Evolutionary conservation across 2,113 vertebrate genomes (phyloP), one percentile per base, ranked within the genome.

Genomic region (Antennarius striatus): DNA sequence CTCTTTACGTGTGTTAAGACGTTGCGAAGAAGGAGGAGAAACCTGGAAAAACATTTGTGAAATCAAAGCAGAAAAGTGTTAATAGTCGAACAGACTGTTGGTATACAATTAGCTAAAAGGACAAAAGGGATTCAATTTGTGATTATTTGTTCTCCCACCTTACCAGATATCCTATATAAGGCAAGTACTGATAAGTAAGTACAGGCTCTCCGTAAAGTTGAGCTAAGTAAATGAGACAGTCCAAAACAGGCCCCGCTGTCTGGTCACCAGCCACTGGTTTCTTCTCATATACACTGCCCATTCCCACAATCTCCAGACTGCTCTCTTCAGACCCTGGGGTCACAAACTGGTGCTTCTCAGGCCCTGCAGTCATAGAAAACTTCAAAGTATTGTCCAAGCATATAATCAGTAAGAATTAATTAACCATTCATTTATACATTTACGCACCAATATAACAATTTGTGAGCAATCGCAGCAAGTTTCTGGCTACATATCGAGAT

Each of bases 91-190:
- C 5, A 49, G 16, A 29, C 2, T 4, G 6, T 42, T 13, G 15
- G 1, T 3, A 17, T 30, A 63, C 42, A 51, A 50, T 0, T 4
- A 16, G 12, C 3, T 54, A 1, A 50, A 45, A 53, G 36, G 54
- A n/a, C n/a, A 61, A 40, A 51, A 4, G 10, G 13, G 6, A 22
- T 16, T 56, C 22, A 29, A 22, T 58, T 45, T 56, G 12, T 43
- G 13, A 4, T 8, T 47, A n/a, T 5, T 30, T 8, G 9, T 55
- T 28, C 53, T 50, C 85, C 2, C 1, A 6, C n/a, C 76, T 91
- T 82, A 98, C 98, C 94, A 99, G 90, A 86, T 99, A 99, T 86
- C 95, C 95, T 86, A 98, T 95, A 84, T 99, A 99, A 68, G 97
- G 97, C 85, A 99, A 91, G 87, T 97, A 99, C 88, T 98, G 96